Evolutionary conservation across 2,888 invertebrate genomes (phyloP), one percentile per base, ranked within the genome.

Genomic region (Scaptomyza flava): DNA sequence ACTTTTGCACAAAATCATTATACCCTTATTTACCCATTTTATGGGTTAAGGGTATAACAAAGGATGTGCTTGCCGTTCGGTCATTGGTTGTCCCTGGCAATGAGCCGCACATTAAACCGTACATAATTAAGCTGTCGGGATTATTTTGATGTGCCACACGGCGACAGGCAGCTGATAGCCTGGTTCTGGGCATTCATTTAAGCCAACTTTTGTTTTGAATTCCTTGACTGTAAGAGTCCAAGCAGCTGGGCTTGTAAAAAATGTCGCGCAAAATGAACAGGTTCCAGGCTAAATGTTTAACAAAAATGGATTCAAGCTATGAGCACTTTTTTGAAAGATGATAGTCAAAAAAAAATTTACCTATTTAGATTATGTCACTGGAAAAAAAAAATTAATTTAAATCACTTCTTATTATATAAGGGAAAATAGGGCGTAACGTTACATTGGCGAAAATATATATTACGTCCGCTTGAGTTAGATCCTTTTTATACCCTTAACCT

Each of bases 81-180:
- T 70, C 70, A 79, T 79, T 81, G 77, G 74, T 68, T 76, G 75
- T 77, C 53, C 64, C 71, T 79, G 76, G 77, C 83, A 81, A 86
- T 83, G 73, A 86, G 87, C 81, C 68, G 74, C 72, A 72, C 65
- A 81, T 79, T 71, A 84, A 79, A 79, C 75, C 81, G 82, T 81
- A 82, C 89, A 90, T 89, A 90, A 89, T 89, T 89, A 90, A 89
- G 89, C 90, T 89, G 90, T 90, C 86, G 87, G 89, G 90, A 89
- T 90, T 90, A 90, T 83, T 79, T 80, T 89, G 89, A 89, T 89
- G 85, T 89, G 89, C 88, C 82, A 87, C 87, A 83, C 86, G 82
- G 81, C 86, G 80, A 79, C 81, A 79, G 85, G 73, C 81, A 85
- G 83, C 87, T 87, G 84, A 84, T 88, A 86, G 82, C 73, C 79